Evolutionary conservation across 2,797 vertebrate genomes (phyloP).

Genomic region (Amblyopsis hoosieri): DNA sequence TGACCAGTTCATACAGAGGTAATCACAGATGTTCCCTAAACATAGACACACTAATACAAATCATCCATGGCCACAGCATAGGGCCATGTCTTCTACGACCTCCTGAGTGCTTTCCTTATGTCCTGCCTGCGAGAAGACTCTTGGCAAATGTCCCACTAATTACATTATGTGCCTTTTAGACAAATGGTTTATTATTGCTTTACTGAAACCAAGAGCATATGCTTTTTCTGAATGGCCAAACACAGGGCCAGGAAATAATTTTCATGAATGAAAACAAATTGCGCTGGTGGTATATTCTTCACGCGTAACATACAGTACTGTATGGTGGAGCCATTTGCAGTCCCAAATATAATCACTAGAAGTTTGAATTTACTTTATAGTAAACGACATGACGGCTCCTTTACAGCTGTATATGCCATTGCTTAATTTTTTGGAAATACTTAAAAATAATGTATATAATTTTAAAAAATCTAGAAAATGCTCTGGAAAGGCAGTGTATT

Average conservation of each 20-base stretch:
- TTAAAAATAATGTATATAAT: too few species aligned
- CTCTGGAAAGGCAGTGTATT: too few species aligned
- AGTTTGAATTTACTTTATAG: too few species aligned
- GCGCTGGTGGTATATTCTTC: not conserved
- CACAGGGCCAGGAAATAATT: conserved; percentile 15
- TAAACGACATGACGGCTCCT: too few species aligned
- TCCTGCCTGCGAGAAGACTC: conserved; percentile 36
- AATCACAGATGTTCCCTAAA: too few species aligned
- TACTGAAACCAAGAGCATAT: conserved; percentile 47
- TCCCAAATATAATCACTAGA: too few species aligned
- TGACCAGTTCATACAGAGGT: too few species aligned
- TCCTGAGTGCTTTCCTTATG: conserved; percentile 10
- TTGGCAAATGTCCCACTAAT: conserved; percentile 67
- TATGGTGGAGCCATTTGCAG: too few species aligned
- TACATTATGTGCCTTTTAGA: conserved; percentile 64
- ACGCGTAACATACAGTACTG: too few species aligned
- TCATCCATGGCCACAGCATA: not conserved
- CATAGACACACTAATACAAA: not conserved
- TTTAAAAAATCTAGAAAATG: too few species aligned
- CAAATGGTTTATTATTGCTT: conserved; percentile 54
- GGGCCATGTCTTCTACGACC: not conserved
- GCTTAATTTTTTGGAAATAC: too few species aligned
- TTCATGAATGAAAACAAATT: conserved; percentile 42
- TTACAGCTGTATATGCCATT: too few species aligned
- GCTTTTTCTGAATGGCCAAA: conserved; percentile 47